A percentile compares a stretch with the other conserved stretches of the same genome.
These are phyloP conservation scores for Gymnodraco acuticeps DNA, from an alignment of 2,797 vertebrate genomes.

Conservation along the genomic window DNA sequence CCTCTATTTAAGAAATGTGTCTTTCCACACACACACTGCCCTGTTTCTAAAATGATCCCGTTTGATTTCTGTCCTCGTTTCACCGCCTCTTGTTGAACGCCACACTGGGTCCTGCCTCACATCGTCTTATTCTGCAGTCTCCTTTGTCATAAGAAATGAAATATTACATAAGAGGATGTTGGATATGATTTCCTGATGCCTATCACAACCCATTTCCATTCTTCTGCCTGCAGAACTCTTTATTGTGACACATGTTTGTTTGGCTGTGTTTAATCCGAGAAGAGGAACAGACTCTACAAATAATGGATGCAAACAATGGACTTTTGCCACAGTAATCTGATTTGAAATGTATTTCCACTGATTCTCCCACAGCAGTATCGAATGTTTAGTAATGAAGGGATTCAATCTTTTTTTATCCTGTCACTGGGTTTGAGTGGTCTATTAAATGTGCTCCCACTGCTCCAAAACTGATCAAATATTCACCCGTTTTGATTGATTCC, in stretches of 20 bases:
- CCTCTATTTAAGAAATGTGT: too few species aligned
- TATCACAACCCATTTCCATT: slow-evolving; percentile 60
- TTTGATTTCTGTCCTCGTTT: slow-evolving; percentile 41
- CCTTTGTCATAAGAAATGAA: slow-evolving; percentile 51
- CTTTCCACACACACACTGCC: neutral
- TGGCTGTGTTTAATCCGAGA: slow-evolving; percentile 29
- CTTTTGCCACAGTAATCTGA: slow-evolving; percentile 44
- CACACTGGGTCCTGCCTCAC: slow-evolving; percentile 23
- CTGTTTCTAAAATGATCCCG: slow-evolving; percentile 28
- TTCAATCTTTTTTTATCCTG: slow-evolving; percentile 49
- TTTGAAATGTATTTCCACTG: slow-evolving; percentile 39
- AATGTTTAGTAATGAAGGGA: slow-evolving; percentile 37
- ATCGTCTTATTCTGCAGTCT: slow-evolving; percentile 34
- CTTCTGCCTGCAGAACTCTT: slow-evolving; percentile 28
- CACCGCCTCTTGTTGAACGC: slow-evolving; percentile 38
- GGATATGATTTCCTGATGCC: slow-evolving; percentile 63
- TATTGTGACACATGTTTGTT: slow-evolving; percentile 42
- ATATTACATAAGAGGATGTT: slow-evolving; percentile 52
- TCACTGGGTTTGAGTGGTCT: slow-evolving; percentile 26
- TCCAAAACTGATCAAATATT: slow-evolving; percentile 36
- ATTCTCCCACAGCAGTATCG: slow-evolving; percentile 23
- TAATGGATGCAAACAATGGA: slow-evolving; percentile 42
- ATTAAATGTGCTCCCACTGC: slow-evolving; percentile 41
- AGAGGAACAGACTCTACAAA: slow-evolving; percentile 31
- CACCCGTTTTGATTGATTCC: slow-evolving; percentile 35